Conservation (phyloP, 1,140 invertebrate species). For the Lepidotrigona ventralis region DNA sequence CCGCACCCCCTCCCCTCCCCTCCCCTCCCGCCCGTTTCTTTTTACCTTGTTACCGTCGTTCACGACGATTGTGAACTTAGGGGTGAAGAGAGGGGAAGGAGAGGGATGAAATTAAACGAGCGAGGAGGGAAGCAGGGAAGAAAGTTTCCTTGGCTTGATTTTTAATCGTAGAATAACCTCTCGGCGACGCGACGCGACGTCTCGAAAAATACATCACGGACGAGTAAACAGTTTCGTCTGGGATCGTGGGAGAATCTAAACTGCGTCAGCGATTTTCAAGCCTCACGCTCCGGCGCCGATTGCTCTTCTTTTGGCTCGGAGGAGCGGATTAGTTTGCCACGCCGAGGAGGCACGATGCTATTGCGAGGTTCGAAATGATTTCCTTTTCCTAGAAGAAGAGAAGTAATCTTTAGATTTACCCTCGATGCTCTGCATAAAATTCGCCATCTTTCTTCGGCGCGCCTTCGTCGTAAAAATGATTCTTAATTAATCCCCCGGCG, state of each 20-base stretch:
- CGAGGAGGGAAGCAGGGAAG: too few relatives aligned
- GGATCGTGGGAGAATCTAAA: not conserved
- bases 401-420: too few relatives aligned
- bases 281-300: not conserved
- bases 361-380: not conserved
- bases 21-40: too few relatives aligned
- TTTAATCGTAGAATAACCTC: not conserved
- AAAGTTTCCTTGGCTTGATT: conserved; percentile 18
- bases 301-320: not conserved
- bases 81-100: too few relatives aligned
- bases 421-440: not conserved
- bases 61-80: not conserved
- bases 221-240: not conserved
- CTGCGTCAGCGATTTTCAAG: not conserved
- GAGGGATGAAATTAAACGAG: not conserved
- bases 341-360: not conserved
- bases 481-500: not conserved
- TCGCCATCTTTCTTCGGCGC: too few relatives aligned
- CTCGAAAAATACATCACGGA: not conserved
- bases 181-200: too few relatives aligned
- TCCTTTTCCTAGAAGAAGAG: too few relatives aligned
- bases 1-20: too few relatives aligned
- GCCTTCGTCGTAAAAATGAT: not conserved
- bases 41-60: conserved; percentile 19
- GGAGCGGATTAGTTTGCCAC: not conserved